phyloP scores from a whole-genome alignment of 1,140 invertebrate genomes.

The Brachionus koreanus region DNA sequence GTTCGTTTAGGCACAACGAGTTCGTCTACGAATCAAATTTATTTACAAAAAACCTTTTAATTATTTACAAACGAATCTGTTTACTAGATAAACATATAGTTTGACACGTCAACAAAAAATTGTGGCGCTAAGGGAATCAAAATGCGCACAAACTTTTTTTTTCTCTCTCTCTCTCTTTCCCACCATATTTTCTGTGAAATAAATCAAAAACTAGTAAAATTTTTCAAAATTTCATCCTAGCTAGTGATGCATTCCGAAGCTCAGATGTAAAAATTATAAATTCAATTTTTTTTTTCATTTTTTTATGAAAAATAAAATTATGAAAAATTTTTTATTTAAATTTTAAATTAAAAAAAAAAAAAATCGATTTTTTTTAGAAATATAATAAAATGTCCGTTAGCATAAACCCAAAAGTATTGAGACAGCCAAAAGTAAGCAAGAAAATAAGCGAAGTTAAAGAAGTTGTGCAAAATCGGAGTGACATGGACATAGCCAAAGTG shows the following conservation, averaged over 20 bases:
- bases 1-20: neutral
- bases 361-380: neutral
- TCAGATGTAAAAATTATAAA: too few species aligned
- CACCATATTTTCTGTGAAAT: neutral
- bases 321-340: neutral
- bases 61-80: neutral
- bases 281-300: too few species aligned
- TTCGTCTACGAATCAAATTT: neutral
- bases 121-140: neutral
- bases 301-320: neutral
- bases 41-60: neutral
- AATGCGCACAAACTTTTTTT: neutral
- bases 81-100: neutral
- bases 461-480: constrained; percentile 21
- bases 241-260: too few species aligned
- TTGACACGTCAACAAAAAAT: neutral
- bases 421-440: neutral
- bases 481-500: constrained; percentile 26
- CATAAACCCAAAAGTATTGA: neutral
- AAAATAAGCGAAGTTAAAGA: constrained; percentile 37
- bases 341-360: neutral
- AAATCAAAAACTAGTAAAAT: neutral
- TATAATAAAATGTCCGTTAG: neutral
- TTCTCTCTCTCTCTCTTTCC: neutral
- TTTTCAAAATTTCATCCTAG: too few species aligned